Conservation (phyloP, 2,797 vertebrate species). For the Novumbra hubbsi region DNA sequence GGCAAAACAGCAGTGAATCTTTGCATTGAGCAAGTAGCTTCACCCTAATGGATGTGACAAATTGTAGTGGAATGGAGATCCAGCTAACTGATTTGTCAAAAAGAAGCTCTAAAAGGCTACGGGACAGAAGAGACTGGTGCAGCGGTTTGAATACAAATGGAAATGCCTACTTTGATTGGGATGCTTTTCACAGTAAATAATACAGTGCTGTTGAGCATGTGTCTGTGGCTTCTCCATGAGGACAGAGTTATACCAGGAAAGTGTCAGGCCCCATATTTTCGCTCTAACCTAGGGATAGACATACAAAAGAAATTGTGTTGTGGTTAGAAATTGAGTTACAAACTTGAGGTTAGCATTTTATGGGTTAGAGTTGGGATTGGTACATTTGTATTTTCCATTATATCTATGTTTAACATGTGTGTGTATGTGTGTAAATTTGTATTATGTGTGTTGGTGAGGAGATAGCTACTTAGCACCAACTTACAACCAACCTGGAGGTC, state of each 20-base stretch:
- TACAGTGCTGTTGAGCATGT: background rate
- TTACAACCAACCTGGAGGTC: slow-evolving; percentile 57
- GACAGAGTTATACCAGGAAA: no score
- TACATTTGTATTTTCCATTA: background rate
- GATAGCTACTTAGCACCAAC: slow-evolving; percentile 65
- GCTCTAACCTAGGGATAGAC: no score
- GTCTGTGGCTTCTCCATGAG: background rate
- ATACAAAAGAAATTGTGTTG: no score
- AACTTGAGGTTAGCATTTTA: no score
- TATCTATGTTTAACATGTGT: background rate
- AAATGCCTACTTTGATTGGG: no score
- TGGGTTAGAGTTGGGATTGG: no score
- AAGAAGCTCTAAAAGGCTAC: background rate
- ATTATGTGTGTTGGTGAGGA: slow-evolving; percentile 56
- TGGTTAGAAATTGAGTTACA: no score
- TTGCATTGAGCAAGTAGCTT: background rate
- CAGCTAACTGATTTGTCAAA: background rate
- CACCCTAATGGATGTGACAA: background rate
- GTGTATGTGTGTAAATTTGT: slow-evolving; percentile 4
- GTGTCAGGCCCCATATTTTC: no score
- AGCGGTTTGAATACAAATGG: no score
- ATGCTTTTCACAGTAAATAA: no score
- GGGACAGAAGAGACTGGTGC: background rate
- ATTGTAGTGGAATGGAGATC: background rate
- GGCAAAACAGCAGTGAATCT: background rate